phyloP scores from a whole-genome alignment of 2,113 vertebrate genomes.

The Hucho hucho region DNA sequence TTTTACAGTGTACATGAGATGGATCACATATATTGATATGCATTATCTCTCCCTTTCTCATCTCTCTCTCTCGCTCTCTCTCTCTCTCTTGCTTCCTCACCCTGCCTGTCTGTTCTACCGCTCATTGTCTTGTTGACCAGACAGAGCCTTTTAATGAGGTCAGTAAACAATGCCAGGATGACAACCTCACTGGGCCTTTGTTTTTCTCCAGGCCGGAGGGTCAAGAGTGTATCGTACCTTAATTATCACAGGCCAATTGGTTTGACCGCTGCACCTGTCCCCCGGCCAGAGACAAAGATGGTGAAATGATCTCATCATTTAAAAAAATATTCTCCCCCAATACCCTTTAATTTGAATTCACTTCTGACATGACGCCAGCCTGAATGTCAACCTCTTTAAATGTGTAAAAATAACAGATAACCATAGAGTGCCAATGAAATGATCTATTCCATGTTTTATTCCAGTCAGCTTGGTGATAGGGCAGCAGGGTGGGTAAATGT shows the following conservation, averaged over 20 bases:
- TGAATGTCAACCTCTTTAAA: slow-evolving; percentile 23
- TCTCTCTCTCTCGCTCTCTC: background rate
- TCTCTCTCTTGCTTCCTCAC: background rate
- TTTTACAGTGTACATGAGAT: no score
- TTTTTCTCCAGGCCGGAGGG: slow-evolving; percentile 39
- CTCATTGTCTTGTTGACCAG: slow-evolving; percentile 39
- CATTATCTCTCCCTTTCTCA: slow-evolving; percentile 17
- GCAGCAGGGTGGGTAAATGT: slow-evolving; percentile 20
- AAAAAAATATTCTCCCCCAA: slow-evolving; percentile 51
- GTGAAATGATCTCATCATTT: slow-evolving; percentile 36
- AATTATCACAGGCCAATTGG: slow-evolving; percentile 65
- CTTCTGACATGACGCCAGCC: slow-evolving; percentile 24
- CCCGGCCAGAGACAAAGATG: background rate
- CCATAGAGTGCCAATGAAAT: background rate
- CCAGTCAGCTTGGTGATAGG: slow-evolving; percentile 31
- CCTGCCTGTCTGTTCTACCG: slow-evolving; percentile 13
- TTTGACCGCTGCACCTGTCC: slow-evolving; percentile 60
- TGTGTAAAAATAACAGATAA: slow-evolving; percentile 12
- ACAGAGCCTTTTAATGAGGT: slow-evolving; percentile 43
- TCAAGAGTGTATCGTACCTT: slow-evolving; percentile 54
- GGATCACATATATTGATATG: no score
- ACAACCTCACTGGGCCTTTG: slow-evolving; percentile 40
- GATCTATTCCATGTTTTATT: background rate
- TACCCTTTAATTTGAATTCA: slow-evolving; percentile 51
- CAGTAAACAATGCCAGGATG: slow-evolving; percentile 44